Evolutionary conservation across 2,113 vertebrate species (phyloP).

Genomic region (Phainopepla nitens): DNA sequence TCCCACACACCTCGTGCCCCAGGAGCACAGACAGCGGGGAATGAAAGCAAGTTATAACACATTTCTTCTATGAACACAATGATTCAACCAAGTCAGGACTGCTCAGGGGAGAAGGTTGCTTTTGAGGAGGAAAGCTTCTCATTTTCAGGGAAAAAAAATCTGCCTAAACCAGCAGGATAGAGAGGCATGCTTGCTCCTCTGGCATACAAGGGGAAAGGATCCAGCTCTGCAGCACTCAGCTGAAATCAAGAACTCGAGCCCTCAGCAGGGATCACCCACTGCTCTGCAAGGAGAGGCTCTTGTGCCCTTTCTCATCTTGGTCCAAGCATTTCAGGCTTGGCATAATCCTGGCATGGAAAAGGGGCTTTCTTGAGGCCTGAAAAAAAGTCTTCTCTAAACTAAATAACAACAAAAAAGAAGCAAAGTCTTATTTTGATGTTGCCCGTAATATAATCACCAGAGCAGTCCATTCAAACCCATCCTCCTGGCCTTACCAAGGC

Average conservation of each 20-base stretch:
- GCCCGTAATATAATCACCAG: neutral
- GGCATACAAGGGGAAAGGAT: neutral
- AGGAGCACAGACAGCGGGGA: neutral
- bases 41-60: neutral
- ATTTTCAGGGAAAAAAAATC: neutral
- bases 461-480: neutral
- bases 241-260: rapidly evolving
- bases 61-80: neutral
- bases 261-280: neutral
- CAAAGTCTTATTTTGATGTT: neutral
- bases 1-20: neutral
- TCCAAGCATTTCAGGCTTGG: neutral
- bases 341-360: neutral
- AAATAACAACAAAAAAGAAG: neutral
- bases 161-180: neutral
- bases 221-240: neutral
- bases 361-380: neutral
- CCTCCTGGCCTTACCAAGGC: neutral
- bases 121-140: neutral
- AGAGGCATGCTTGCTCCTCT: neutral
- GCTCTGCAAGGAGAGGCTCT: neutral
- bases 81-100: neutral
- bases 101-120: neutral
- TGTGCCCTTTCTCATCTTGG: neutral
- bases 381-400: neutral